Percentiles rank a stretch among this genome's conserved stretches.
Evolutionary conservation across 1,140 invertebrate species (phyloP).

Genomic region (Phocides pigmalion): DNA sequence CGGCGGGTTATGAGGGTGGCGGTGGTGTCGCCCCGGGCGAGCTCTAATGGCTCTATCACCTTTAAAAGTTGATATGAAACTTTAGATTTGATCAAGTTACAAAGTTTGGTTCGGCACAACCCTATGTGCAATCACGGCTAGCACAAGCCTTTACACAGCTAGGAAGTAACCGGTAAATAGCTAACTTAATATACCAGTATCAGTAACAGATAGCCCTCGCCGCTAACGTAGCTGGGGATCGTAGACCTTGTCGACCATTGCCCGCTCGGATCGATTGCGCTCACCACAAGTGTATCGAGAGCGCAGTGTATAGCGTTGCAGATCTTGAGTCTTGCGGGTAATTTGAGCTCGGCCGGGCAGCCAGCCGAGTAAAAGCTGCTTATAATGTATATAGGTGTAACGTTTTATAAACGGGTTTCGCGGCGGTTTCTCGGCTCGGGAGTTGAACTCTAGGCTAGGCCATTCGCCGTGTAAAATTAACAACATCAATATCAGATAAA

Average conservation of each 20-base stretch:
- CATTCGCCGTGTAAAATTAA: slow-evolving; percentile 16
- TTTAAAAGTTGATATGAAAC: background rate
- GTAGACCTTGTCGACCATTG: slow-evolving; percentile 15
- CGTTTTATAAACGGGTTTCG: slow-evolving; percentile 26
- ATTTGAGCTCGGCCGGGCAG: slow-evolving; percentile 2
- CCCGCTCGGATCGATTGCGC: background rate
- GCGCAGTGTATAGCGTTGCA: slow-evolving; percentile 12
- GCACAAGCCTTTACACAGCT: slow-evolving; percentile 6
- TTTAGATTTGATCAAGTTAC: background rate
- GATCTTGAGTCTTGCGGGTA: slow-evolving; percentile 14
- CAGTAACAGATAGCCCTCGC: slow-evolving; percentile 4
- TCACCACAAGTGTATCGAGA: background rate
- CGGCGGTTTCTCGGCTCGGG: slow-evolving; percentile 20
- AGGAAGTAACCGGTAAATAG: slow-evolving; percentile 28
- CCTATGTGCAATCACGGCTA: slow-evolving; percentile 17
- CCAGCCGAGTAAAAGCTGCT: slow-evolving; percentile 25
- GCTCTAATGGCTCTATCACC: too few relatives aligned
- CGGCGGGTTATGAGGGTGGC: too few relatives aligned
- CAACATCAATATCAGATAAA: background rate
- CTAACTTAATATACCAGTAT: slow-evolving; percentile 16
- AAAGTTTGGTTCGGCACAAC: background rate
- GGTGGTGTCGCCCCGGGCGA: too few relatives aligned
- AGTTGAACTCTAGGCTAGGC: slow-evolving; percentile 14
- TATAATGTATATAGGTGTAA: slow-evolving; percentile 21
- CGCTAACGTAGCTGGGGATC: slow-evolving; percentile 6